These are phyloP conservation scores for Dasyurus viverrinus DNA, from an alignment of 2,113 vertebrate genomes.

Conservation along the genomic window DNA sequence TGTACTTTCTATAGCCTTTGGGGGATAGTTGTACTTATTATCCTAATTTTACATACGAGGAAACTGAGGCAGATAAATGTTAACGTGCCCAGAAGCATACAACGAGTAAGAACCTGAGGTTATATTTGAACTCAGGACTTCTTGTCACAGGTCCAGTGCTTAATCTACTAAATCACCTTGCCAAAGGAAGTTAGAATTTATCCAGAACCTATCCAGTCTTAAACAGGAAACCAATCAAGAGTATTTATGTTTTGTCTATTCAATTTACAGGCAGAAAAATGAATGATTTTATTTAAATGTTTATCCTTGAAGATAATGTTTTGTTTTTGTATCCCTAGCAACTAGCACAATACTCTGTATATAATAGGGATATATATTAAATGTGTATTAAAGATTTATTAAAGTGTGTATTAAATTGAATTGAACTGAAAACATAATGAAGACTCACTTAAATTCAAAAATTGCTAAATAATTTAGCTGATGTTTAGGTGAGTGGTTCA, in stretches of 20 bases:
- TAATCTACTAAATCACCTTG: background rate
- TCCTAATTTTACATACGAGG: background rate
- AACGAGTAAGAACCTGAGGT: background rate
- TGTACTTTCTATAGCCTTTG: background rate
- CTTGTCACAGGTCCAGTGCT: background rate
- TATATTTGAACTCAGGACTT: background rate
- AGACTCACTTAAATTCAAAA: background rate
- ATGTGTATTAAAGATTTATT: background rate
- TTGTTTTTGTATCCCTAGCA: background rate
- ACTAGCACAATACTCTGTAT: background rate
- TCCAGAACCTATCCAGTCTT: background rate
- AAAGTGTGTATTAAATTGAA: background rate
- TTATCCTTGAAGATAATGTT: background rate
- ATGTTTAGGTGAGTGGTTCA: background rate
- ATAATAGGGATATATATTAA: background rate
- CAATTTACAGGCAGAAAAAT: background rate
- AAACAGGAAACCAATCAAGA: background rate
- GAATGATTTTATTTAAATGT: background rate
- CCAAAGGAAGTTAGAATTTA: background rate
- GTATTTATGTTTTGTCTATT: slow-evolving; percentile 20
- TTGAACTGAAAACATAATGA: background rate
- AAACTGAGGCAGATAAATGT: background rate
- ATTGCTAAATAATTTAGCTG: background rate
- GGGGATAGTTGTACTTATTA: background rate
- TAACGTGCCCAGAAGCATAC: background rate